Evolutionary conservation across 2,888 invertebrate species (phyloP), one percentile per base, ranked within the genome.

Genomic region (Hymenopus coronatus): DNA sequence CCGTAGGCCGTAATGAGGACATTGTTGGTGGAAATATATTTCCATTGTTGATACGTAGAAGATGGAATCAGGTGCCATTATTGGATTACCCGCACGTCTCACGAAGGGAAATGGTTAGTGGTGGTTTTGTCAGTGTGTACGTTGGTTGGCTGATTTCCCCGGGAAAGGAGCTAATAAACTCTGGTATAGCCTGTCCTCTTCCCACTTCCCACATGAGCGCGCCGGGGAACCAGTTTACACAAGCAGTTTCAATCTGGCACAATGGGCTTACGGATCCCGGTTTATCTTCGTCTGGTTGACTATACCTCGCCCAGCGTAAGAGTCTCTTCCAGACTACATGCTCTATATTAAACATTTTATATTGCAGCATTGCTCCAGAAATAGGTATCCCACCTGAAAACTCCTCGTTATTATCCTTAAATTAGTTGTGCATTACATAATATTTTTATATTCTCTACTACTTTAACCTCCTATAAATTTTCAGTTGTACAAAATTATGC

Each of bases 151-250:
- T 88, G 88, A 83, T 87, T 70, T 88, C 88, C 84, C 30, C 28
- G 46, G 54, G 84, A 88, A 88, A 84, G 84, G 84, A 88, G 84
- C 28, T 88, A 88, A 88, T 88, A 88, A 88, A 88, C 54, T 70
- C 81, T 30, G 86, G 81, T 81, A 81, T 86, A 85, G 28, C 46
- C 54, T 25, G 54, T 70, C 54, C 54, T 70, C 54, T 70, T 70
- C 54, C 54, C 54, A 54, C 85, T 85, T 70, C 46, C 85, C 85
- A 70, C 54, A 70, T 70, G 54, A 70, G 54, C 54, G 54, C 54
- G 54, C 54, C 54, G 15, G 54, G 54, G 20, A 33, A 40, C 84
- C 27, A 33, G 33, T n/a, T 25, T 54, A 85, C 85, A 85, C 85
- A 85, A 85, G 33, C 46, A 46, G 85, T 27, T 85, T 46, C 27